Base-by-base conservation (phyloP, 2,888 invertebrate genomes). In the Heliconius ethilla region DNA sequence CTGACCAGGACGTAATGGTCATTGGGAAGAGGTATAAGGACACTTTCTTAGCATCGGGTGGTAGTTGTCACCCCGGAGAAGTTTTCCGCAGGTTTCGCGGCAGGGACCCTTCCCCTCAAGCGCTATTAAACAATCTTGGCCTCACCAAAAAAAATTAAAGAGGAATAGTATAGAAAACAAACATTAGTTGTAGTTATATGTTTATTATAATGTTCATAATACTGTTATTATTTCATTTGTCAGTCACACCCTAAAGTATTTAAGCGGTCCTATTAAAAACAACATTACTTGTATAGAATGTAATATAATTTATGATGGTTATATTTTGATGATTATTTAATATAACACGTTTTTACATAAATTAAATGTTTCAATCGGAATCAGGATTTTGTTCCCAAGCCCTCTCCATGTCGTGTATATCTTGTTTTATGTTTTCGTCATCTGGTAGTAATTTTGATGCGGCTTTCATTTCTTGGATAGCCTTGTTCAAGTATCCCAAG, bases 1-100 rank as follows among this genome's bases (percentile, higher is more conserved):
- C 94, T 1, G 94, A 95, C 18, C 90, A 94, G 75, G 93, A 95
- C 82, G 87, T 95, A 81, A 82, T 94, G 83, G 95, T 95, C 70
- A 95, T 96, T 9, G 97, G 97, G 0, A 95, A 95, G 84, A 94
- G 97, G 80, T 98, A 97, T 87, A 95, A 97, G 82, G 96, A 97
- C 78, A 98, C 98, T 3, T 98, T 97, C 91, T 95, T 99, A 81
- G 95, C 97, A 0, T 94, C 96, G 5, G 98, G 98, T 11, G 98
- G 99, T 6, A 96, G 97, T 80, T 96, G 96, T 82, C 96, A 97
- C 82, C 96, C 98, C 0, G 96, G 96, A 81, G 97, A 99, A 92
- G 96, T 98, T 10, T 99, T 99, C 91, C 95, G 99, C 78, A 95
- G 97, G 86, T 99, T 99, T 91, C 95, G 98, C 81, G 99, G 99